Evolutionary conservation across 2,797 vertebrate species (phyloP).

Genomic region (Sebastes jordani): DNA sequence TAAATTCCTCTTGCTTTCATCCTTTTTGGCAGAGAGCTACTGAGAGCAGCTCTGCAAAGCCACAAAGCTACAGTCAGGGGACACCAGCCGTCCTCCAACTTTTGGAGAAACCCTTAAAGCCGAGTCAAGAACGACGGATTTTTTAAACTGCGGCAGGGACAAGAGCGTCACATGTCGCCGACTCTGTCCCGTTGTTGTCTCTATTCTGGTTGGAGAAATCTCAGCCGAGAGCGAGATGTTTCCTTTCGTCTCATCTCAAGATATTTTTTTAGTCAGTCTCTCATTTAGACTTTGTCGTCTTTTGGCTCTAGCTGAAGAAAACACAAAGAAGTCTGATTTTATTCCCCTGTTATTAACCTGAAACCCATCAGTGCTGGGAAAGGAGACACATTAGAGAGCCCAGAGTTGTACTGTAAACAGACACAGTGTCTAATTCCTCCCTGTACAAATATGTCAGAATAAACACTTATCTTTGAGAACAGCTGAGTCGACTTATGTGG

Average conservation of each 20-base stretch:
- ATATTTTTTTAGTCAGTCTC: conserved; percentile 53
- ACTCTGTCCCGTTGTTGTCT: conserved; percentile 9
- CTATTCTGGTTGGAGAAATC: conserved; percentile 37
- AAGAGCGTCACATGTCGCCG: conserved; percentile 28
- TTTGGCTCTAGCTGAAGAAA: conserved; percentile 59
- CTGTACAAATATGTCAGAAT: conserved; percentile 57
- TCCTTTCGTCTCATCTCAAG: conserved; percentile 52
- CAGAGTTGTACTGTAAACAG: conserved; percentile 29
- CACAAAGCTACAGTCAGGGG: conserved; percentile 25
- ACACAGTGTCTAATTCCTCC: conserved; percentile 53
- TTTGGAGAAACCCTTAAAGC: conserved; percentile 31
- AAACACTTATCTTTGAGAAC: conserved; percentile 63
- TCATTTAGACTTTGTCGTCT: conserved; percentile 54
- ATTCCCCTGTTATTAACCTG: conserved; percentile 46
- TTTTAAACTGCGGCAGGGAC: conserved; percentile 26
- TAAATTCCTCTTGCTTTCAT: conserved; percentile 14
- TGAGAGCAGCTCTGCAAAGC: neutral
- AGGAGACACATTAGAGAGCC: conserved; percentile 38
- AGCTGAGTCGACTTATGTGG: conserved; percentile 44
- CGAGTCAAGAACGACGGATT: conserved; percentile 16
- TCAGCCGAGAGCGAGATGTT: conserved; percentile 53
- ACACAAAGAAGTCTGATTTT: conserved; percentile 2
- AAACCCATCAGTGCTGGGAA: conserved; percentile 46
- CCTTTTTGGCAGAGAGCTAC: conserved; percentile 7
- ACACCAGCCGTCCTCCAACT: conserved; percentile 19